These are phyloP conservation scores for Sclerurus mexicanus DNA, from an alignment of 2,113 vertebrate species.

Conservation along the genomic window DNA sequence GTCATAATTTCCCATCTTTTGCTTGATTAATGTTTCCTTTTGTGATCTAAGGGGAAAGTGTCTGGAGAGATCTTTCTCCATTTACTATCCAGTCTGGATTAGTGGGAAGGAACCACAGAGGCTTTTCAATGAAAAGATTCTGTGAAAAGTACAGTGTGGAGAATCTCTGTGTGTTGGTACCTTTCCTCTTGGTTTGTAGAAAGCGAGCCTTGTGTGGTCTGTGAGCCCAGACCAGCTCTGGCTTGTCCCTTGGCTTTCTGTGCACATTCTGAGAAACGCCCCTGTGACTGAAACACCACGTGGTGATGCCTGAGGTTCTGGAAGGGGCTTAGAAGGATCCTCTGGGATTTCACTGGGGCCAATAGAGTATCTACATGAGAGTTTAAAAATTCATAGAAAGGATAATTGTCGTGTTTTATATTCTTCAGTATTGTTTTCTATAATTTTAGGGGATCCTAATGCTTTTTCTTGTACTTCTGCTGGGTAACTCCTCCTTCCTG, in stretches of 20 bases:
- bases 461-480: not conserved
- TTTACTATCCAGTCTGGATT: constrained; percentile 3
- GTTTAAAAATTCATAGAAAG: not conserved
- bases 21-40: constrained; percentile 80
- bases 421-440: not conserved
- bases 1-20: constrained; percentile 82
- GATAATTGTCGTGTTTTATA: not conserved
- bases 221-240: not conserved
- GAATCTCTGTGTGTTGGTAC: not conserved
- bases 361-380: not conserved
- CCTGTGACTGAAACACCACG: not conserved
- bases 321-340: not conserved
- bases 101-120: constrained; percentile 36
- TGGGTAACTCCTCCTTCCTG: not conserved
- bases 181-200: not conserved
- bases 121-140: not conserved
- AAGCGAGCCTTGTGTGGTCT: not conserved
- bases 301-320: not conserved
- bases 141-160: not conserved
- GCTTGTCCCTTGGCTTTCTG: not conserved
- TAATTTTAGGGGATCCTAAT: not conserved
- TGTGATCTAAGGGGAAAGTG: constrained; percentile 70
- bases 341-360: not conserved
- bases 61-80: constrained; percentile 63
- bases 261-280: not conserved